phyloP scores from a whole-genome alignment of 2,888 invertebrate species.

The Scaptomyza parva region DNA sequence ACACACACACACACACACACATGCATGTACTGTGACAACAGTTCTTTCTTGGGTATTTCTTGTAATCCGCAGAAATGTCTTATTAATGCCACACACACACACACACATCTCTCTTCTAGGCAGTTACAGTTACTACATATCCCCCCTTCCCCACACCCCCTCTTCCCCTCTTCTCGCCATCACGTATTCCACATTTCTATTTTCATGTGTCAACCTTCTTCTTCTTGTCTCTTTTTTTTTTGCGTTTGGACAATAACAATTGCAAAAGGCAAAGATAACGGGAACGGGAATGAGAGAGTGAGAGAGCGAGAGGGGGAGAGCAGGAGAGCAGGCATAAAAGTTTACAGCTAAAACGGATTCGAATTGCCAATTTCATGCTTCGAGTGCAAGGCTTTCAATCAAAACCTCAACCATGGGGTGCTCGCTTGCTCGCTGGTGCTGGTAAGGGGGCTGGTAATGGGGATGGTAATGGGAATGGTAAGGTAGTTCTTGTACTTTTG shows the following conservation, averaged over 20 bases:
- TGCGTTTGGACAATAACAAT: slow-evolving; percentile 36
- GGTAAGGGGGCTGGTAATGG: too few species aligned
- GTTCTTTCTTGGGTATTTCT: too few species aligned
- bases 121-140: too few species aligned
- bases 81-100: slow-evolving; percentile 57
- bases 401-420: slow-evolving; percentile 41
- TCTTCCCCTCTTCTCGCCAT: too few species aligned
- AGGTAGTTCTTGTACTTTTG: too few species aligned
- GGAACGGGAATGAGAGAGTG: not conserved
- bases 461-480: not conserved
- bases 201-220: not conserved
- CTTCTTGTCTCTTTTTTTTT: not conserved
- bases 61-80: slow-evolving; percentile 53
- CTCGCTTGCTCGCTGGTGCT: not conserved
- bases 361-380: slow-evolving; percentile 81
- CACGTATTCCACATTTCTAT: too few species aligned
- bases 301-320: not conserved
- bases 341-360: slow-evolving; percentile 78
- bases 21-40: too few species aligned
- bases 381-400: slow-evolving; percentile 71
- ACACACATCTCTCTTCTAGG: too few species aligned
- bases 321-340: slow-evolving; percentile 53
- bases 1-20: too few species aligned
- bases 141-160: slow-evolving; percentile 4
- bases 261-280: slow-evolving; percentile 17